Conservation (phyloP, 2,113 vertebrate species). For the Nycticorax nycticorax region DNA sequence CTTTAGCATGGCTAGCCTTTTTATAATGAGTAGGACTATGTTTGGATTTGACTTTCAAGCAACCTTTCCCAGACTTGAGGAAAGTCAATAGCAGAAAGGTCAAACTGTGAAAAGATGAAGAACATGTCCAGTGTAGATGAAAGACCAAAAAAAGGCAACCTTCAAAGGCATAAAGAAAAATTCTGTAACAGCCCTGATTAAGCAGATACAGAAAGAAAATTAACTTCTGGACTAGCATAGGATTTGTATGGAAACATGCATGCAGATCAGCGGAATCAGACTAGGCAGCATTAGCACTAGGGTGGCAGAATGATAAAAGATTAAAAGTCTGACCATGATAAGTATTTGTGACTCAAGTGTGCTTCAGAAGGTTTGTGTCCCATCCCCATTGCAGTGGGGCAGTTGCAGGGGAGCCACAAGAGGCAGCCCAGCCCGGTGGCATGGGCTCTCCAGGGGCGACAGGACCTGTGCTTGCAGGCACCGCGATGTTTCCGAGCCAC, state of each 20-base stretch:
- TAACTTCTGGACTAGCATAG: not conserved
- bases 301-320: not conserved
- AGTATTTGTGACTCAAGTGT: not conserved
- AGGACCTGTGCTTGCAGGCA: accelerated
- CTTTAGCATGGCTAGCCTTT: not conserved
- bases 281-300: not conserved
- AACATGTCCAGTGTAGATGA: accelerated
- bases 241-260: not conserved
- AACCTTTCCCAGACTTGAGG: not conserved
- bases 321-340: not conserved
- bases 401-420: too few species aligned
- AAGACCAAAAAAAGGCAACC: not conserved
- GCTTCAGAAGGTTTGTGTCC: not conserved
- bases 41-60: not conserved
- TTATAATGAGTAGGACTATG: not conserved
- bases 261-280: accelerated
- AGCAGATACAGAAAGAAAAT: not conserved
- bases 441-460: not conserved
- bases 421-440: not conserved
- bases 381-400: accelerated
- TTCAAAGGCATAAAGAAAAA: not conserved
- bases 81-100: not conserved
- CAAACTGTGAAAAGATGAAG: not conserved
- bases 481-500: accelerated
- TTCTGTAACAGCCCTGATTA: not conserved